Evolutionary conservation across 2,888 invertebrate species (phyloP), one percentile per base, ranked within the genome.

Genomic region (Lochmaea capreae): DNA sequence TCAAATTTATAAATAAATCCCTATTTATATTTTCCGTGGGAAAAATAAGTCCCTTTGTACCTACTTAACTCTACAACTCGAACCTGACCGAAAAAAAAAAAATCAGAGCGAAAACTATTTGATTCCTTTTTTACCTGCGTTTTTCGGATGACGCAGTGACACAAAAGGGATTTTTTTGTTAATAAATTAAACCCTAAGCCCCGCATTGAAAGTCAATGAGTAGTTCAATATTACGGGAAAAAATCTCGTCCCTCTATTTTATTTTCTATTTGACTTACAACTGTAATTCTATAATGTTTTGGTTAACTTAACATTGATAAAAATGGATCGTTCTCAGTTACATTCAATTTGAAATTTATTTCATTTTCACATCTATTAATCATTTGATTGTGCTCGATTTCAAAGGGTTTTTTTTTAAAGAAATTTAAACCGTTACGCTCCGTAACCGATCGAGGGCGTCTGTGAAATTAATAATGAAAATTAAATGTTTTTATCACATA

Each of bases 271-370:
- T 81, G 83, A 83, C 83, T 83, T 84, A 84, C 83, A 83, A 81
- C 79, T 81, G 82, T 87, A 87, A 87, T 87, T 86, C 86, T 79
- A 72, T 80, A 80, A 79, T 84, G 84, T 85, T 86, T 85, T 86
- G 84, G 84, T 85, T 84, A 83, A 82, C 82, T 83, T 81, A 78
- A 83, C 79, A 82, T 79, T 79, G 76, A 79, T 77, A 72, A 81
- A 81, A 81, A 79, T 73, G 72, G 72, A 71, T 61, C 67, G 68
- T 67, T 58, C 61, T 63, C 70, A 70, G 72, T 76, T 68, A 63
- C 62, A 70, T 75, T 71, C 75, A 74, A 71, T 77, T 75, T 65
- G 63, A 49, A 76, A 77, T 78, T 77, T 77, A 78, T 78, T 80
- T 81, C 79, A 77, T 80, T 80, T 79, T 77, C 80, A 78, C 77